Evolutionary conservation across 2,888 invertebrate species (phyloP), one percentile per base, ranked within the genome.

Genomic region (Acanthosepion esculentum): DNA sequence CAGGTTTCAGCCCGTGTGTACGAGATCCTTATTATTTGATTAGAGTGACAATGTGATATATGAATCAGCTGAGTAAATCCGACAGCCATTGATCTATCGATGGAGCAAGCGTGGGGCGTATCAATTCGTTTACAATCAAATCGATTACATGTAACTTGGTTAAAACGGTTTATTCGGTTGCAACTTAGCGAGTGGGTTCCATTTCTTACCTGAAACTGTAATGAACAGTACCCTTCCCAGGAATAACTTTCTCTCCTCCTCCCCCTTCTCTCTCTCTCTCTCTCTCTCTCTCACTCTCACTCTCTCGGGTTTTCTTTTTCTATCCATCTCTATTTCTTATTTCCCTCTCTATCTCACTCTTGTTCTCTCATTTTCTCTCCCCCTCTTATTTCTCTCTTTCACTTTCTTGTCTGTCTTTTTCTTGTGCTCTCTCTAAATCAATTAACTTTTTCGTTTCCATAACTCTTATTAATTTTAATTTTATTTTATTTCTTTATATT

Each of bases 11-110:
- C n/a, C 78, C n/a, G 78, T 12, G n/a, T 78, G 78, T 78, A 78
- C 78, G n/a, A 78, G 78, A n/a, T 78, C n/a, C 78, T 78, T 78
- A 78, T 78, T n/a, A 78, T 78, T 78, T 78, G 78, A 78, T 78
- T 78, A 78, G n/a, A n/a, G n/a, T 78, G 78, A 78, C 78, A 78
- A 78, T n/a, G n/a, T 78, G 78, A 78, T 78, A n/a, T n/a, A 78
- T 78, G 78, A 4, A 78, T 10, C 12, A n/a, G n/a, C n/a, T 78
- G 78, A 78, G 15, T n/a, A n/a, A 78, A 12, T 78, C 23, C n/a
- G 78, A 78, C 78, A 78, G n/a, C n/a, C n/a, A 78, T 12, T 78
- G 78, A 78, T 78, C n/a, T 33, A 78, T 78, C 15, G 78, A 78
- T n/a, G n/a, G 10, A 2, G n/a, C 10, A 3, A n/a, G 15, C 10